phyloP scores from a whole-genome alignment of 2,797 vertebrate species.

The Rhabdophis nuchalis region DNA sequence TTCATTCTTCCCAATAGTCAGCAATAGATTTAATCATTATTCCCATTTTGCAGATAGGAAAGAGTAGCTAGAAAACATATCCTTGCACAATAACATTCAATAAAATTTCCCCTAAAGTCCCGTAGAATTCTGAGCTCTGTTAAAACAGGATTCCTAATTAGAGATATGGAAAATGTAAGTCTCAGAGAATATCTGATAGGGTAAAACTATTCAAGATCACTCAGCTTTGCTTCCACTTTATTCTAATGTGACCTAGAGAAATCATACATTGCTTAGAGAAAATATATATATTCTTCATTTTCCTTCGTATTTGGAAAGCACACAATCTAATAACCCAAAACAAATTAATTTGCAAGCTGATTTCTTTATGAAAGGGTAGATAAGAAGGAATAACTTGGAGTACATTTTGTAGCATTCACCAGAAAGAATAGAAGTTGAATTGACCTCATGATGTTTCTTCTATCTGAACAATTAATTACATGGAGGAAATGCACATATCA shows the following conservation, averaged over 20 bases:
- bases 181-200: not conserved
- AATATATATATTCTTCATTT: not conserved
- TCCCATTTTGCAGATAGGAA: not conserved
- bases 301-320: not conserved
- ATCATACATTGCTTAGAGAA: not conserved
- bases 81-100: not conserved
- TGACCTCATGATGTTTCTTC: not conserved
- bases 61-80: not conserved
- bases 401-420: not conserved
- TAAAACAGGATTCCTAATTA: not conserved
- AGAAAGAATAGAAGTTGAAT: not conserved
- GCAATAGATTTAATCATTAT: not conserved
- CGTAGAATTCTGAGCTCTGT: not conserved
- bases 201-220: not conserved
- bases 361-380: not conserved
- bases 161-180: not conserved
- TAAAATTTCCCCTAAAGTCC: too few species aligned
- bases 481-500: not conserved
- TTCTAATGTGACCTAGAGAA: not conserved
- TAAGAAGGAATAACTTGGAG: not conserved
- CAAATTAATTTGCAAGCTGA: not conserved
- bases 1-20: not conserved
- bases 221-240: not conserved
- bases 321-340: not conserved
- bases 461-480: not conserved